phyloP scores from a whole-genome alignment of 1,140 invertebrate genomes.

The Drosophila pseudoobscura region DNA sequence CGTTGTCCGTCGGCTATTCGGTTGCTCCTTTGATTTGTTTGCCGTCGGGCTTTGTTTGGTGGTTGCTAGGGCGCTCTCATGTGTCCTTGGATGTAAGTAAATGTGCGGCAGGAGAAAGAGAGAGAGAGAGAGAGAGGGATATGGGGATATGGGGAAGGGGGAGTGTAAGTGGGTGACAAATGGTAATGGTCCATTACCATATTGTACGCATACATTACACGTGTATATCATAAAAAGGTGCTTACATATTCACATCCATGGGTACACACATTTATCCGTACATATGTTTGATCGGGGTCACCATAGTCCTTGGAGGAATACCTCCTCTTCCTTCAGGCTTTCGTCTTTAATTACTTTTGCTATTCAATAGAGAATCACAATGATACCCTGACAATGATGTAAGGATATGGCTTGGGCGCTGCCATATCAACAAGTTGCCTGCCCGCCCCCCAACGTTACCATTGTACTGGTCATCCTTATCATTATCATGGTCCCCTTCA shows the following conservation, averaged over 20 bases:
- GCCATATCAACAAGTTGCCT: conserved; percentile 68
- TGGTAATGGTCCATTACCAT: conserved; percentile 53
- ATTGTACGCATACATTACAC: conserved; percentile 54
- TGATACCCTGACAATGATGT: conserved; percentile 8
- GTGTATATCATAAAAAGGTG: conserved; percentile 52
- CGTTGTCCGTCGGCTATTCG: conserved; percentile 49
- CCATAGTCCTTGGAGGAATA: conserved; percentile 7
- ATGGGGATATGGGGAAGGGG: background rate
- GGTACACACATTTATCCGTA: conserved; percentile 22
- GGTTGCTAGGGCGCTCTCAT: conserved; percentile 42
- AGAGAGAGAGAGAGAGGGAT: background rate
- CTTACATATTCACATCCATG: conserved; percentile 19
- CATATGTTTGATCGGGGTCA: conserved; percentile 38
- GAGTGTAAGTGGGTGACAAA: conserved; percentile 47
- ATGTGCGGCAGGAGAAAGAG: conserved; percentile 1
- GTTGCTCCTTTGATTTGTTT: conserved; percentile 21
- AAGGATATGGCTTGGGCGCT: conserved; percentile 15
- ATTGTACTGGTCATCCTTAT: background rate
- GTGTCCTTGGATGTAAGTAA: conserved; percentile 57
- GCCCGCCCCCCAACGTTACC: background rate
- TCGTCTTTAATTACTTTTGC: conserved; percentile 26
- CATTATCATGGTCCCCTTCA: conserved; percentile 10
- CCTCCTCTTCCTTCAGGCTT: too few relatives aligned
- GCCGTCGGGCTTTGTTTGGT: conserved; percentile 59
- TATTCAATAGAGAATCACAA: conserved; percentile 10